A percentile compares a stretch with the other conserved stretches of the same genome.
phyloP scores from a whole-genome alignment of 2,113 vertebrate species.

The Larimichthys crocea region DNA sequence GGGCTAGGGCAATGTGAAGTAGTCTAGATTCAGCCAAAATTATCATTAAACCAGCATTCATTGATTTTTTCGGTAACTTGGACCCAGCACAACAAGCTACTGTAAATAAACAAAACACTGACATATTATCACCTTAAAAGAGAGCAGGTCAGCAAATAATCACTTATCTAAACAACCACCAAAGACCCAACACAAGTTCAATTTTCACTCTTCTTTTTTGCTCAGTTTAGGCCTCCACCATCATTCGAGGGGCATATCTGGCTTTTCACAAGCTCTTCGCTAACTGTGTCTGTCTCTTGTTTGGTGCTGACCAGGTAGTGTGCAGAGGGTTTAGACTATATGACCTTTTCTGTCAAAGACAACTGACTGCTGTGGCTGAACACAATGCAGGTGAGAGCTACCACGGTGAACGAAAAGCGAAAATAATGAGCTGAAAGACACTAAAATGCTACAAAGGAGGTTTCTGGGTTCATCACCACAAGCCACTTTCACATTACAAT shows the following conservation, averaged over 20 bases:
- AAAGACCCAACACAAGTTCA: neutral
- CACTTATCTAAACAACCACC: neutral
- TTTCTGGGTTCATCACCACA: neutral
- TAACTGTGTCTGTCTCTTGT: neutral
- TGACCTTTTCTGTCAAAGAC: too few species aligned
- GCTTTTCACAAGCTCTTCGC: neutral
- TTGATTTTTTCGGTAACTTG: neutral
- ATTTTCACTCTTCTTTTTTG: neutral
- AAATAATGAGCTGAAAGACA: neutral
- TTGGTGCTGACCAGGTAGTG: neutral
- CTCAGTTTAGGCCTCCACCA: neutral
- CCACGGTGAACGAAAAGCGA: neutral
- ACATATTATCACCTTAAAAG: neutral
- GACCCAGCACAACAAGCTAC: neutral
- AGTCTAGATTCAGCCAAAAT: neutral
- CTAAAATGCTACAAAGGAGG: neutral
- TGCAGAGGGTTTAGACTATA: neutral
- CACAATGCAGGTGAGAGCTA: neutral
- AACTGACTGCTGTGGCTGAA: neutral
- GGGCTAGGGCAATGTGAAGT: neutral
- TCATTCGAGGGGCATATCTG: neutral
- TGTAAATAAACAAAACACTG: slow-evolving; percentile 1
- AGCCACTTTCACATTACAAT: neutral
- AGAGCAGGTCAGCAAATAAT: neutral
- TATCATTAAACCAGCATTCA: neutral